Evolutionary conservation across 2,797 vertebrate species (phyloP).

Genomic region (Protonibea diacanthus): DNA sequence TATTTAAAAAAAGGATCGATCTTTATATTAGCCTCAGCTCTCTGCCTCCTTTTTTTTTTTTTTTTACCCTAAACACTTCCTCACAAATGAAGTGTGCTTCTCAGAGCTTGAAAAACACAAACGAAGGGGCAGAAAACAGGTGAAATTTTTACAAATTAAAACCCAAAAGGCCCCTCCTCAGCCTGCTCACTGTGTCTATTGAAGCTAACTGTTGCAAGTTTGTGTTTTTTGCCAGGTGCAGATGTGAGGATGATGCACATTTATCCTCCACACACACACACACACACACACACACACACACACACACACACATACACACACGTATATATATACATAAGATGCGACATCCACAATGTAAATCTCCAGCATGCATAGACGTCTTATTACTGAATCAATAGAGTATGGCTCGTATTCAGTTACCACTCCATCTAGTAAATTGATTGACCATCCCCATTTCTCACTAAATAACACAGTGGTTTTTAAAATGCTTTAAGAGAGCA

Average conservation of each 20-base stretch:
- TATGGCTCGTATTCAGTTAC: conserved; percentile 10
- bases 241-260: background rate
- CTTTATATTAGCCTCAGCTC: conserved; percentile 19
- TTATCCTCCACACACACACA: too few relatives aligned
- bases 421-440: conserved; percentile 8
- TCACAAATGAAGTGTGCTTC: background rate
- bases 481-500: conserved; percentile 4
- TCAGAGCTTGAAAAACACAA: too few relatives aligned
- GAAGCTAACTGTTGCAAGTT: conserved; percentile 12
- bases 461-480: background rate
- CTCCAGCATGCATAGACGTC: background rate
- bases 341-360: background rate
- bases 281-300: too few relatives aligned
- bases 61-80: conserved; percentile 12
- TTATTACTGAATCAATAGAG: conserved; percentile 12
- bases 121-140: background rate
- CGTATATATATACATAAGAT: too few relatives aligned
- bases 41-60: background rate
- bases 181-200: conserved; percentile 4
- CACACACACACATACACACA: too few relatives aligned
- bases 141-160: background rate
- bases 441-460: conserved; percentile 20
- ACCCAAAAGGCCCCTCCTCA: conserved; percentile 12
- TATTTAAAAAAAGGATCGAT: conserved; percentile 22
- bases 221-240: background rate